These are phyloP conservation scores for Vicugna pacos DNA, from an alignment of 2,113 vertebrate species.

Conservation along the genomic window DNA sequence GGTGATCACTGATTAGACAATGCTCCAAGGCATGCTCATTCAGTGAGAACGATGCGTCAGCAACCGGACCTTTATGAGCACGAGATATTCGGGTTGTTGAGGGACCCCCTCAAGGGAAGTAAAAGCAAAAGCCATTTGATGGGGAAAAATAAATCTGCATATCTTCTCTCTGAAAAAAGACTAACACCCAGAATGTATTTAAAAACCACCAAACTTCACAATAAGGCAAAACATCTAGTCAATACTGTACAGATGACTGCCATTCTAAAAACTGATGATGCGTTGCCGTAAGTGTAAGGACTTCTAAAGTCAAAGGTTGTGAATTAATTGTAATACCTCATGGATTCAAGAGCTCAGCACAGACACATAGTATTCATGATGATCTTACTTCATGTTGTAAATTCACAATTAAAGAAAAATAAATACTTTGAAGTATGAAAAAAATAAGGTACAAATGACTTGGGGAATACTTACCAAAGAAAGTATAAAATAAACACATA, in stretches of 20 bases:
- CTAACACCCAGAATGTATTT: background rate
- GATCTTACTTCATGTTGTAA: background rate
- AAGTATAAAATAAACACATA: background rate
- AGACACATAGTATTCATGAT: background rate
- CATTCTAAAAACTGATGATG: background rate
- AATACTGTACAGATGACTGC: no score
- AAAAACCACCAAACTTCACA: background rate
- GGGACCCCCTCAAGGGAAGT: background rate
- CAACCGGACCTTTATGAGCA: background rate
- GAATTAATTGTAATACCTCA: conserved; percentile 13
- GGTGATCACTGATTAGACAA: background rate
- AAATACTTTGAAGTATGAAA: background rate
- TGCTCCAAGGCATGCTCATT: no score
- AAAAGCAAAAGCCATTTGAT: no score
- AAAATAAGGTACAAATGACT: background rate
- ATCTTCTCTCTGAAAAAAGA: background rate
- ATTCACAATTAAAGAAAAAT: background rate
- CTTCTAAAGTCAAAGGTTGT: conserved; percentile 45
- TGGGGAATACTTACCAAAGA: background rate
- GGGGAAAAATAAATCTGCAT: background rate
- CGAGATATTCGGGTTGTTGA: background rate
- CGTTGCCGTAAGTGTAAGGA: background rate
- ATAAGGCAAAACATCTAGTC: background rate
- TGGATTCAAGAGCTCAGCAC: background rate
- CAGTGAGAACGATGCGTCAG: background rate